These are phyloP conservation scores for Drosophila aldrichi DNA, from an alignment of 2,888 invertebrate genomes.

Conservation along the genomic window DNA sequence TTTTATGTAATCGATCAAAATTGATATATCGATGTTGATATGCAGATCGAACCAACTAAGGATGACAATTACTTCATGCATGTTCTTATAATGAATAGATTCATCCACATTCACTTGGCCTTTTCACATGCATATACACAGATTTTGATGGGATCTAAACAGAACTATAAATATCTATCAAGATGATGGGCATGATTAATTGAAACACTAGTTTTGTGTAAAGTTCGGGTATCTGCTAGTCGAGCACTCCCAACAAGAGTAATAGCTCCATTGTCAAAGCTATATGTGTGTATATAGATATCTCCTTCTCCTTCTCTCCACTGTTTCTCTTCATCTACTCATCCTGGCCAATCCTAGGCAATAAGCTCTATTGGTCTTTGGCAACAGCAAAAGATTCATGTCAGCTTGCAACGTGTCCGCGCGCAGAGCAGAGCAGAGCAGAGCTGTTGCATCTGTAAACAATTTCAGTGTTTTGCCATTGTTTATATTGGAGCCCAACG, in stretches of 20 bases:
- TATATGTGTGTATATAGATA: too few species aligned
- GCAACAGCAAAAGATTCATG: neutral
- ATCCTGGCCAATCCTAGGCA: neutral
- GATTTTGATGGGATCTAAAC: neutral
- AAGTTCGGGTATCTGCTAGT: neutral
- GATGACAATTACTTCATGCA: neutral
- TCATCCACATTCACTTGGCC: neutral
- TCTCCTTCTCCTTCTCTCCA: neutral
- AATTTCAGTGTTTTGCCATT: constrained; percentile 19
- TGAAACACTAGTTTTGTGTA: neutral
- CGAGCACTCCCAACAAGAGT: neutral
- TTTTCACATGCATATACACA: neutral
- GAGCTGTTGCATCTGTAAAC: constrained; percentile 10
- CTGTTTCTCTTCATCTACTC: neutral
- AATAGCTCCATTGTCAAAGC: neutral
- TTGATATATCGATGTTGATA: neutral
- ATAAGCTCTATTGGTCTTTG: neutral
- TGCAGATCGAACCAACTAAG: neutral
- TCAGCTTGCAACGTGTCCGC: neutral
- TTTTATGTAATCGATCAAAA: neutral
- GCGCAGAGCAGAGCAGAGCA: neutral
- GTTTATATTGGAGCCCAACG: constrained; percentile 19
- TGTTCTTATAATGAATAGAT: neutral
- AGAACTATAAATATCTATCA: neutral
- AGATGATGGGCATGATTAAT: neutral